A percentile compares a stretch with the other conserved stretches of the same genome.
These are phyloP conservation scores for Benthosema pterotum DNA, from an alignment of 2,797 vertebrate genomes.

Conservation along the genomic window DNA sequence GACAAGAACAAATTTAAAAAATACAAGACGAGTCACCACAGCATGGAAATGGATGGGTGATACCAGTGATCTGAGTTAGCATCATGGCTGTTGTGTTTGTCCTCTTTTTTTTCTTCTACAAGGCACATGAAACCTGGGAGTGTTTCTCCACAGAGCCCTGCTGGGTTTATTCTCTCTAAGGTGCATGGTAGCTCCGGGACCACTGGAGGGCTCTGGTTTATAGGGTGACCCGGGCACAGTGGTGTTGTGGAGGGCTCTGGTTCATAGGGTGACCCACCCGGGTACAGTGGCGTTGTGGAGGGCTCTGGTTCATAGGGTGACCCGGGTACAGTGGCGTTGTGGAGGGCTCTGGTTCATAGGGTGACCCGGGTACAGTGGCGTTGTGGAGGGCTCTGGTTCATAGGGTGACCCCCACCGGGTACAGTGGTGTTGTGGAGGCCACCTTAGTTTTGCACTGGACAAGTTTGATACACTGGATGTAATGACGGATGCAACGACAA, in stretches of 20 bases:
- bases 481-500: no score
- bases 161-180: conserved; percentile 43
- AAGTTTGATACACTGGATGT: no score
- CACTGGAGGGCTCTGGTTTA: conserved; percentile 27
- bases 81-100: conserved; percentile 26
- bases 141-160: conserved; percentile 56
- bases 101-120: conserved; percentile 56
- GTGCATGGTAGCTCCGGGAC: conserved; percentile 37
- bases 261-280: no score
- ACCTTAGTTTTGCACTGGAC: no score
- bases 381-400: no score
- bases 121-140: conserved; percentile 70
- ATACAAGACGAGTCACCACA: conserved; percentile 4
- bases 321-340: no score
- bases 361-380: conserved; percentile 90
- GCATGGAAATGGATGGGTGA: conserved; percentile 16
- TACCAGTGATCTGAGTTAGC: conserved; percentile 55
- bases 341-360: conserved; percentile 85
- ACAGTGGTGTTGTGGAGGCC: no score
- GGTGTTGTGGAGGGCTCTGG: no score
- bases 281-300: no score
- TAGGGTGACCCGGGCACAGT: no score
- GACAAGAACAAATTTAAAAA: conserved; percentile 12
- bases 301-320: no score
- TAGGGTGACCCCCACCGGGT: no score